phyloP scores from a whole-genome alignment of 2,797 vertebrate species.

The Cyprinella venusta region DNA sequence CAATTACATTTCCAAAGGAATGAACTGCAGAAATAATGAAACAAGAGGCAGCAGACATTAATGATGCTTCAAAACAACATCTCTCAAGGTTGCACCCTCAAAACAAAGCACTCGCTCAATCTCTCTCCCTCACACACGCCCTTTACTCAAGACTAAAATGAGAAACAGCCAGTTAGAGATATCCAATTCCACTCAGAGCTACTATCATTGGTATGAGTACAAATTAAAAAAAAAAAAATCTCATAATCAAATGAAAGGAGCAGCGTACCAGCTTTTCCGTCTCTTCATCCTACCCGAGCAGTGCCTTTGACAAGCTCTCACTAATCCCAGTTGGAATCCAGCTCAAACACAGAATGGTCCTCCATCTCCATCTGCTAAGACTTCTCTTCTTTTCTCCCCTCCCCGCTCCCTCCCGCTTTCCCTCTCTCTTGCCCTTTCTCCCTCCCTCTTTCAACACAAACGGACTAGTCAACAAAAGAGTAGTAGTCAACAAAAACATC shows the following conservation, averaged over 20 bases:
- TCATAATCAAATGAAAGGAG: slow-evolving; percentile 35
- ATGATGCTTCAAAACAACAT: slow-evolving; percentile 18
- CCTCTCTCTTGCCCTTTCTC: background rate
- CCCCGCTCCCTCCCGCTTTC: background rate
- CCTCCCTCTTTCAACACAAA: slow-evolving; percentile 36
- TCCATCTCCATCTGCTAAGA: slow-evolving; percentile 43
- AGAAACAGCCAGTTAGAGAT: slow-evolving; percentile 31
- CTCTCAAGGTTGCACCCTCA: slow-evolving; percentile 12
- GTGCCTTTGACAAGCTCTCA: slow-evolving; percentile 53
- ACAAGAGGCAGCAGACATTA: slow-evolving; percentile 10
- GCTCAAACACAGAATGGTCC: slow-evolving; percentile 44
- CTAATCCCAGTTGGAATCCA: slow-evolving; percentile 54
- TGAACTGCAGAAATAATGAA: slow-evolving; percentile 27
- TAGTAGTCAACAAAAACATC: slow-evolving; percentile 60
- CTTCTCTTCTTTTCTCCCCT: slow-evolving; percentile 9
- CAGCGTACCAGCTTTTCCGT: slow-evolving; percentile 56
- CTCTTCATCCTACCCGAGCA: slow-evolving; percentile 55
- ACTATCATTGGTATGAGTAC: slow-evolving; percentile 15
- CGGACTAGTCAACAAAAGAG: background rate
- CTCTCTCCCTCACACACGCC: background rate
- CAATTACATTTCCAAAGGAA: slow-evolving; percentile 7
- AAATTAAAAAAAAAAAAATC: slow-evolving; percentile 14
- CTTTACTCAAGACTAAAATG: slow-evolving; percentile 16
- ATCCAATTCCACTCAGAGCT: background rate
- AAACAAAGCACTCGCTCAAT: slow-evolving; percentile 15